Evolutionary conservation across 2,113 vertebrate genomes (phyloP), one percentile per base, ranked within the genome.

Genomic region (Phasianus colchicus): DNA sequence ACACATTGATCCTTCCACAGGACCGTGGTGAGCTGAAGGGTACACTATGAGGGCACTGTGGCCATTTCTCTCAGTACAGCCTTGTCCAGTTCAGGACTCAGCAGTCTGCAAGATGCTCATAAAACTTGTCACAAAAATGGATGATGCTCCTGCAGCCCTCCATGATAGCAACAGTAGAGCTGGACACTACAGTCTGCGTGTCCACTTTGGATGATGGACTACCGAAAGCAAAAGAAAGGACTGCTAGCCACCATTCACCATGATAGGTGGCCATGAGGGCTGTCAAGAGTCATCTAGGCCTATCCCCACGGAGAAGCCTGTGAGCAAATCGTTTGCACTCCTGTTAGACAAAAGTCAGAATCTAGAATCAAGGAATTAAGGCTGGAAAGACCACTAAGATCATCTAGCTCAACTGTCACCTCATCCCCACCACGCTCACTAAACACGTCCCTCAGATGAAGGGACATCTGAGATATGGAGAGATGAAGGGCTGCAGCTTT

Each of bases 251-350:
- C 50, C 18, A 42, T 80, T 43, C 18, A 12, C 1, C 25, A 29
- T 13, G 57, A 40, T 10, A 87, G 12, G 4, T 25, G 34, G 24
- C 74, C 66, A 22, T 8, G 20, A 82, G 63, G 60, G 21, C 18
- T 29, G 16, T 11, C 21, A 75, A 38, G 34, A 71, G 13, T 52
- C 25, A 45, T 9, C 70, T 72, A 67, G 66, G 2, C 4, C 19
- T 32, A 12, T 50, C 3, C 7, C 14, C 15, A 2, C 4, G 45
- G 21, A 86, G 30, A 47, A 45, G 30, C 24, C 55, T 60, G 45
- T 36, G 8, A 78, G 5, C 0, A 1, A 55, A 22, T 11, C 60
- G 1, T 1, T 19, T 11, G 13, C 7, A 8, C 34, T 40, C 22
- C n/a, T 78, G 24, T 66, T 54, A 54, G 42, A 30, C 11, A 30